A percentile compares a stretch with the other conserved stretches of the same genome.
Evolutionary conservation across 30 jellyfish, hydroid and myxozoan species (phyloP).

Genomic region (Nemopilema nomurai): DNA sequence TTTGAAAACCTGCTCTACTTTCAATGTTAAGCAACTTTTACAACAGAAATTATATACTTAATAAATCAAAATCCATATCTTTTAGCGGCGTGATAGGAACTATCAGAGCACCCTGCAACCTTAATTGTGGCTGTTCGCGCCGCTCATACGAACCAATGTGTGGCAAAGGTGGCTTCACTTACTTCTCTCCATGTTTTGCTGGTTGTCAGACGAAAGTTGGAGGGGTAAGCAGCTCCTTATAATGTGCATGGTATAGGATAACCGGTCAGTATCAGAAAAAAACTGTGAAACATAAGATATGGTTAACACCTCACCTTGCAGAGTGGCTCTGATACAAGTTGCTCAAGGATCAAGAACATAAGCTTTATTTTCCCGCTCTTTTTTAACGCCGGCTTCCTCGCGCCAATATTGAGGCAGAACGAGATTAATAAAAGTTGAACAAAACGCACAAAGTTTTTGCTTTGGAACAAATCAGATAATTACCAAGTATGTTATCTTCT

Average conservation of each 20-base stretch:
- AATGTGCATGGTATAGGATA: no score
- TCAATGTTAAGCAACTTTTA: no score
- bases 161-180: conserved; percentile 66
- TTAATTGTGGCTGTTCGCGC: conserved; percentile 40
- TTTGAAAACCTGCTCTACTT: background rate
- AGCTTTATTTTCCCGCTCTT: no score
- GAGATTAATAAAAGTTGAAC: background rate
- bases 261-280: background rate
- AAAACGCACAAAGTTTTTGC: background rate
- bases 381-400: background rate
- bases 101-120: conserved; percentile 45
- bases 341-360: no score
- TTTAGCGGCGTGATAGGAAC: conserved; percentile 5
- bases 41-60: no score
- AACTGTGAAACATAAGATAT: background rate
- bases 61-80: background rate
- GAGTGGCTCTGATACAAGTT: no score
- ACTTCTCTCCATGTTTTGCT: conserved; percentile 78
- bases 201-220: conserved; percentile 49
- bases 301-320: no score
- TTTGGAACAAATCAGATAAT: no score
- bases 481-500: background rate
- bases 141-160: conserved; percentile 61
- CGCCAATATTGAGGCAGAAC: background rate
- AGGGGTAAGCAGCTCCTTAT: conserved; percentile 19